A percentile compares a stretch with the other conserved stretches of the same genome.
Conservation (phyloP, 2,113 vertebrate genomes). For the Struthidea cinerea region DNA sequence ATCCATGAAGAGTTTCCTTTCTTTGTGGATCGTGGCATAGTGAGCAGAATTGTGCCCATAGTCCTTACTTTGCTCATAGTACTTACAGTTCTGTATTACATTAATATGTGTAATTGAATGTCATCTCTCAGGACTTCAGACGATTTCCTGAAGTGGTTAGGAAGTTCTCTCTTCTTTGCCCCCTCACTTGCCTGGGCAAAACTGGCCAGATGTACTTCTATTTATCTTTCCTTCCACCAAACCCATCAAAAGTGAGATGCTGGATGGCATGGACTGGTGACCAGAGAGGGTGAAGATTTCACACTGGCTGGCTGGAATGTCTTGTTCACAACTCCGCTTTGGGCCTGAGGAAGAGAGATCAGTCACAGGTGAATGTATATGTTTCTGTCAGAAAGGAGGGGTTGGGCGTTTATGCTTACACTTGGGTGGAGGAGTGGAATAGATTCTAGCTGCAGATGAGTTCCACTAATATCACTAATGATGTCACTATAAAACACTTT, state of each 20-base stretch:
- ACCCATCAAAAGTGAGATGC: neutral
- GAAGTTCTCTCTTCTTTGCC: neutral
- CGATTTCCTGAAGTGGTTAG: neutral
- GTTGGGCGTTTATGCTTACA: neutral
- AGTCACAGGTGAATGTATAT: fast-evolving
- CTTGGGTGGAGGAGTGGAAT: neutral
- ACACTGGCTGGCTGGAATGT: neutral
- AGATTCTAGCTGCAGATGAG: neutral
- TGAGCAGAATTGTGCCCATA: neutral
- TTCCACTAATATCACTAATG: neutral
- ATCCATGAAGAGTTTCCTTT: neutral
- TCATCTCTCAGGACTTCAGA: neutral
- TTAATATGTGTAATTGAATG: neutral
- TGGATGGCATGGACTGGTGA: neutral
- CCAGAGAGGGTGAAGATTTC: neutral
- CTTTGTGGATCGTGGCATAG: neutral
- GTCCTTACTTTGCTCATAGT: neutral
- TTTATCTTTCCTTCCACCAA: neutral
- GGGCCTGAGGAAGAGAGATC: neutral
- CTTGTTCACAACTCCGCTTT: neutral
- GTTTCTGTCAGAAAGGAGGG: neutral
- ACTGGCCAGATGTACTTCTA: neutral
- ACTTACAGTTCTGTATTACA: neutral
- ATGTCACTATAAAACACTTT: neutral
- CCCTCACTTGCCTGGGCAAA: neutral